These are phyloP conservation scores for Odontamblyopus lacepedii DNA, from an alignment of 2,797 vertebrate genomes.

Conservation along the genomic window DNA sequence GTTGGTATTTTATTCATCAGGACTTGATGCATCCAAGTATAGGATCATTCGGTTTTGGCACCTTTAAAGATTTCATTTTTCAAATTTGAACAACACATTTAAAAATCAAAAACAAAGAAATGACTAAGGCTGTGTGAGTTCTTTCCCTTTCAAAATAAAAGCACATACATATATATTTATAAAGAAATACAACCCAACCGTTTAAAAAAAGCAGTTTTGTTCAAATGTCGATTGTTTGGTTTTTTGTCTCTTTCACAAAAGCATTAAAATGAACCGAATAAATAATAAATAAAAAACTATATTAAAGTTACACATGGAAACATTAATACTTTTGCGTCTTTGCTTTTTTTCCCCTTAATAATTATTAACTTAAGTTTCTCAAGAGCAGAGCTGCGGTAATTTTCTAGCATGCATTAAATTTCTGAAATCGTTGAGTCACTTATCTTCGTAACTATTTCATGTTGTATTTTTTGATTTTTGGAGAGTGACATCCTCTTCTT, in stretches of 20 bases:
- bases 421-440: slow-evolving; percentile 78
- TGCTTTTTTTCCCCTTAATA: slow-evolving; percentile 68
- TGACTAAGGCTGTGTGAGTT: slow-evolving; percentile 82
- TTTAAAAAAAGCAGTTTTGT: slow-evolving; percentile 75
- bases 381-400: slow-evolving; percentile 81
- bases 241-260: slow-evolving; percentile 68
- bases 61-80: slow-evolving; percentile 81
- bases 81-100: slow-evolving; percentile 77
- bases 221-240: slow-evolving; percentile 71
- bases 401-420: slow-evolving; percentile 84
- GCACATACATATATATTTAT: slow-evolving; percentile 71
- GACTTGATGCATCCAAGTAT: slow-evolving; percentile 83
- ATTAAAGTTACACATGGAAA: slow-evolving; percentile 74
- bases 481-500: slow-evolving; percentile 76
- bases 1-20: slow-evolving; percentile 83
- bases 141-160: slow-evolving; percentile 64
- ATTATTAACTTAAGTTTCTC: slow-evolving; percentile 80
- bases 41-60: slow-evolving; percentile 84
- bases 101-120: slow-evolving; percentile 70
- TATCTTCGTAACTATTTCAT: slow-evolving; percentile 75
- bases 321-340: slow-evolving; percentile 75
- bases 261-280: slow-evolving; percentile 47
- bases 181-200: slow-evolving; percentile 73
- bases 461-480: slow-evolving; percentile 68
- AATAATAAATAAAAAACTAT: slow-evolving; percentile 52